phyloP scores from a whole-genome alignment of 2,888 invertebrate genomes.

The Cistogaster globosa region DNA sequence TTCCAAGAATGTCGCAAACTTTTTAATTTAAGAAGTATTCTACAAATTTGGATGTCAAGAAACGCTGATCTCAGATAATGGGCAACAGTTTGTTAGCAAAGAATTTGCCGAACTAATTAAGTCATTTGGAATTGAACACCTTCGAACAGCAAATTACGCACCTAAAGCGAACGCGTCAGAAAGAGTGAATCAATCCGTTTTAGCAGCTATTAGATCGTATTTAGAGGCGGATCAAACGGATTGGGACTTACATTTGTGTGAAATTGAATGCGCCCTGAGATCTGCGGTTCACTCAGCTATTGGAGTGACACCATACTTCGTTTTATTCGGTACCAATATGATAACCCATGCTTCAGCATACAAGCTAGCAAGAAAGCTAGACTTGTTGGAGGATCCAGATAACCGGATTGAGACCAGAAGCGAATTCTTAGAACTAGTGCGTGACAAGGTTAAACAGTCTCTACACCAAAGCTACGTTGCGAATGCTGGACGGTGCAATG shows the following conservation, averaged over 20 bases:
- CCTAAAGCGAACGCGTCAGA: not conserved
- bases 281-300: not conserved
- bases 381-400: not conserved
- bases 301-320: not conserved
- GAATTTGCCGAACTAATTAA: not conserved
- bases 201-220: not conserved
- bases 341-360: not conserved
- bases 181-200: too few species aligned
- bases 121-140: not conserved
- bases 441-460: not conserved
- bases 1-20: not conserved
- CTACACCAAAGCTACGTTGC: not conserved
- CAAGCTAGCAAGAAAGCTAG: not conserved
- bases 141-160: not conserved
- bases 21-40: not conserved
- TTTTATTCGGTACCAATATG: too few species aligned
- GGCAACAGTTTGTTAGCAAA: not conserved
- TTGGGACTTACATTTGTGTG: not conserved
- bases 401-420: too few species aligned
- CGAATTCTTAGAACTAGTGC: not conserved
- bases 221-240: not conserved
- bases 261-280: not conserved
- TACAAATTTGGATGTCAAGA: conserved; percentile 1
- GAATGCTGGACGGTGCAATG: not conserved
- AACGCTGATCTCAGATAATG: not conserved